Evolutionary conservation across 2,797 vertebrate genomes (phyloP).

Genomic region (Psittacula echo): DNA sequence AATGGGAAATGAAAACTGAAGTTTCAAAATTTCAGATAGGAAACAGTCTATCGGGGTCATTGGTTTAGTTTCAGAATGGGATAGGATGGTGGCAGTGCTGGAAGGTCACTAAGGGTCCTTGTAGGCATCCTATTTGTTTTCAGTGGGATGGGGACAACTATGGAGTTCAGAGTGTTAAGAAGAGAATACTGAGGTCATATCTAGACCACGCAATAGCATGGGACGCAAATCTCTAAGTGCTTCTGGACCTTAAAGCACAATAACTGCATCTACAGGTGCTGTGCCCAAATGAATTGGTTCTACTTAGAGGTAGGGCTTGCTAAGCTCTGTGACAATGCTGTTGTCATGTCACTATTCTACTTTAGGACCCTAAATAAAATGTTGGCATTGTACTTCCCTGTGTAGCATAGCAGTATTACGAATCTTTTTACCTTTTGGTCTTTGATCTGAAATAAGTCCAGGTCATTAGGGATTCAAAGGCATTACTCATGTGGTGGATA

Average conservation of each 20-base stretch:
- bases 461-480: neutral
- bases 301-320: neutral
- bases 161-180: neutral
- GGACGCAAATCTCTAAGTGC: neutral
- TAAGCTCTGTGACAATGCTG: neutral
- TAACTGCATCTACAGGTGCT: neutral
- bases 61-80: neutral
- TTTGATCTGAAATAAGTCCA: neutral
- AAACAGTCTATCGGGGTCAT: neutral
- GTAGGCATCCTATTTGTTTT: neutral
- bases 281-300: neutral
- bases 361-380: neutral
- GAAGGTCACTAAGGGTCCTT: neutral
- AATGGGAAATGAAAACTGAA: neutral
- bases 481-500: neutral
- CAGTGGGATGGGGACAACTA: neutral
- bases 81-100: neutral
- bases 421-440: neutral
- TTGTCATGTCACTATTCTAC: neutral
- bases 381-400: neutral
- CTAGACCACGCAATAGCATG: neutral
- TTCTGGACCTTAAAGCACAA: neutral
- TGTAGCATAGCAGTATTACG: neutral
- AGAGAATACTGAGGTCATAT: neutral
- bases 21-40: neutral